Evolutionary conservation across 1,140 invertebrate species (phyloP).

Genomic region (Drosophila suzukii): DNA sequence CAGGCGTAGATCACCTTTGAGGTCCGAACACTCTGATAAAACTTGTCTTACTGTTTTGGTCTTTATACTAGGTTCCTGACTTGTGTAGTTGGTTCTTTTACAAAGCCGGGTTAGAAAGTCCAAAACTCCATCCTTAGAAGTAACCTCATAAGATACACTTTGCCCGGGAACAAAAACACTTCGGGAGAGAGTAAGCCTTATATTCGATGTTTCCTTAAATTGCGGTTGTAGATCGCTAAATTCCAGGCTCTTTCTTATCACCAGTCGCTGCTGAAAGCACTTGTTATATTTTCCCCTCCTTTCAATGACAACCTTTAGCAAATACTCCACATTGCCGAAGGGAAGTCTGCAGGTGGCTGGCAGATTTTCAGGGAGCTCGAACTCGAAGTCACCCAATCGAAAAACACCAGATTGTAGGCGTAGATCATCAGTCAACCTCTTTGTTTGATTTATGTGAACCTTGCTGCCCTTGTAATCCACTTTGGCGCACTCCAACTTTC

Average conservation of each 20-base stretch:
- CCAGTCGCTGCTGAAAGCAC: constrained; percentile 53
- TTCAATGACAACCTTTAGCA: constrained; percentile 40
- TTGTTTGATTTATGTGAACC: constrained; percentile 34
- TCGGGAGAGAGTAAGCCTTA: constrained; percentile 42
- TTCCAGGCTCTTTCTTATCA: constrained; percentile 47
- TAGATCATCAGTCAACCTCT: constrained; percentile 14
- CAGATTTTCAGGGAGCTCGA: constrained; percentile 41
- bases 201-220: not conserved
- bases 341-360: constrained; percentile 59
- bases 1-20: constrained; percentile 35
- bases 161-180: constrained; percentile 69
- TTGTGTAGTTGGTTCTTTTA: constrained; percentile 43
- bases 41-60: constrained; percentile 35
- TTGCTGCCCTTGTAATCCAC: constrained; percentile 26
- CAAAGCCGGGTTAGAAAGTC: constrained; percentile 29
- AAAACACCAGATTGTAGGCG: constrained; percentile 20
- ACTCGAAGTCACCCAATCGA: constrained; percentile 33
- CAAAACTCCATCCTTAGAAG: not conserved
- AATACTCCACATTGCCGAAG: constrained; percentile 48
- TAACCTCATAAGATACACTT: constrained; percentile 39
- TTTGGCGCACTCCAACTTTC: constrained; percentile 4
- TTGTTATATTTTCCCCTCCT: constrained; percentile 50
- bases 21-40: constrained; percentile 24
- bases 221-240: constrained; percentile 33
- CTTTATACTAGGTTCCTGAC: constrained; percentile 23